Conservation (phyloP, 2,113 vertebrate genomes). For the Psammodynastes pulverulentus region DNA sequence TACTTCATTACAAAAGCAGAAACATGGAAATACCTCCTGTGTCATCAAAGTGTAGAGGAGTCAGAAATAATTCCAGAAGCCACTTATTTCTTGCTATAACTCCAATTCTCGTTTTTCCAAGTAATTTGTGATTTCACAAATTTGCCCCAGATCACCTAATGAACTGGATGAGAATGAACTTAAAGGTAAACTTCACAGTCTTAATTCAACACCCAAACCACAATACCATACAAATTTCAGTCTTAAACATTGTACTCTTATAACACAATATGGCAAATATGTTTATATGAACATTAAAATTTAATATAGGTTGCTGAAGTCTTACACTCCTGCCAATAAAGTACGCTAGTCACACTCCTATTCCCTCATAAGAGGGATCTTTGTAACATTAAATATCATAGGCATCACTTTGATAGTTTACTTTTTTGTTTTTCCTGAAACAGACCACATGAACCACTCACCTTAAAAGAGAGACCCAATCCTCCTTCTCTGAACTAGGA, state of each 20-base stretch:
- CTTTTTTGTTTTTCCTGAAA: not conserved
- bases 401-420: not conserved
- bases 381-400: not conserved
- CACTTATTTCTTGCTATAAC: not conserved
- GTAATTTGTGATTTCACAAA: not conserved
- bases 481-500: not conserved
- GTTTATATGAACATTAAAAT: not conserved
- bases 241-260: not conserved
- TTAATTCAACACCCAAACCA: not conserved
- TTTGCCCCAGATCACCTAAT: not conserved
- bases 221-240: not conserved
- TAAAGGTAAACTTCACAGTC: not conserved
- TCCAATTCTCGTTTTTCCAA: not conserved
- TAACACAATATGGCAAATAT: not conserved
- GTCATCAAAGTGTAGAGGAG: not conserved
- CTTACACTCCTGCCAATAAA: not conserved
- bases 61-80: not conserved
- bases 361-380: not conserved
- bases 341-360: not conserved
- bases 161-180: not conserved
- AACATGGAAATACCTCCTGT: not conserved
- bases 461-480: not conserved
- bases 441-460: not conserved
- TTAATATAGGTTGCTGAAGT: not conserved
- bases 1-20: not conserved